Base-by-base conservation (phyloP, 2,888 invertebrate genomes). In the Argyresthia albistria region DNA sequence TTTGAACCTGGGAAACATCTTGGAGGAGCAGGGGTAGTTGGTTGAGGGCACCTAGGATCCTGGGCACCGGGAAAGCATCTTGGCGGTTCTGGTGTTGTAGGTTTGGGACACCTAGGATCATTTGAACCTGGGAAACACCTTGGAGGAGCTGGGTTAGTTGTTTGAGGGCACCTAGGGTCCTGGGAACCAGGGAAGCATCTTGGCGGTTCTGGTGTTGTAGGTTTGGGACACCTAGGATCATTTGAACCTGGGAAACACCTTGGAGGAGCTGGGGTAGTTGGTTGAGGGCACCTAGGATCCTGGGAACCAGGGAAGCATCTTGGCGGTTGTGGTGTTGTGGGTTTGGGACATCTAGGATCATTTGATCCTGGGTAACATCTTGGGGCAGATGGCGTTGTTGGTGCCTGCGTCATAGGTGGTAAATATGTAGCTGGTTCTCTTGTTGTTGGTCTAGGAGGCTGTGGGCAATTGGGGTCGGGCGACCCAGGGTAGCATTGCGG, bases 21-120 rank as follows among this genome's bases (percentile, higher is more conserved):
- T 8, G 61, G 60, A 43, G 66, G 63, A 9, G 53, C 58, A 1
- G 64, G 58, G n/a, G 54, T 54, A 6, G 54, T 55, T 2, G 56
- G 55, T 51, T 58, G 55, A n/a, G 68, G 59, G 55, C 58, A 61
- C 35, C 57, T 43, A 12, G 58, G 57, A 51, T 59, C 57, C 12
- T 50, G 43, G 14, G 61, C 59, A 37, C 67, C 69, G 15, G 66
- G 65, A 51, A 59, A 63, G 53, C 67, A 67, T 0, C 25, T 55
- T 1, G 53, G 55, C 51, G 12, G 14, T 10, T 51, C 46, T 35
- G 53, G 43, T 1, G 53, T 53, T 1, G 67, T 60, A 2, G 73
- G 70, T 56, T 60, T 58, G 0, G 74, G 74, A 53, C 80, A 80
- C n/a, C 71, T 60, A 1, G 80, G 74, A 57, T 87, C 79, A 0